Evolutionary conservation across 2,113 vertebrate species (phyloP).

Genomic region (Microtus pennsylvanicus): DNA sequence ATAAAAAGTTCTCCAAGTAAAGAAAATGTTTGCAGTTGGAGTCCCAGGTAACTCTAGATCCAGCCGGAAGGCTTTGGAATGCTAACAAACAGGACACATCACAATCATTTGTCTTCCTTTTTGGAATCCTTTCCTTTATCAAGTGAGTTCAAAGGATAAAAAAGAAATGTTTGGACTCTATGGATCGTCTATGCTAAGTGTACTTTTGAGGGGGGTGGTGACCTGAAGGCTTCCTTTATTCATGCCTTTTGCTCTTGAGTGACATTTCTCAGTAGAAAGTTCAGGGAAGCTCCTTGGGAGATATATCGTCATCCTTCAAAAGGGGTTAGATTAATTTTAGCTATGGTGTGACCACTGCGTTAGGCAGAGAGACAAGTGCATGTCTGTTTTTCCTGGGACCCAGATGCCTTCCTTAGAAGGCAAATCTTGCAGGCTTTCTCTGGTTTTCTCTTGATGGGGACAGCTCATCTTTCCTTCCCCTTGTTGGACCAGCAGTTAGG

Average conservation of each 20-base stretch:
- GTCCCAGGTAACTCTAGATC: background rate
- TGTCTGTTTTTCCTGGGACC: background rate
- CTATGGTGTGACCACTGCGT: background rate
- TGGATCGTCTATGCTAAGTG: background rate
- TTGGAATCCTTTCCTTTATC: conserved; percentile 35
- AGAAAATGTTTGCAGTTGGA: background rate
- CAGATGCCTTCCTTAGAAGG: background rate
- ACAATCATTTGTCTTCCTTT: background rate
- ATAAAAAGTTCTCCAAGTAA: background rate
- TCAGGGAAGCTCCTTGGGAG: background rate
- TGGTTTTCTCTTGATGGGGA: background rate
- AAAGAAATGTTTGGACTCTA: background rate
- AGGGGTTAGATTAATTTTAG: background rate
- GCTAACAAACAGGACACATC: background rate
- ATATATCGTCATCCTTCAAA: background rate
- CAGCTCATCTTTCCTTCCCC: background rate
- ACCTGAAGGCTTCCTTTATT: background rate
- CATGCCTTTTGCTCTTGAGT: background rate
- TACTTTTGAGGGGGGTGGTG: background rate
- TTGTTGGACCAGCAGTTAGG: background rate
- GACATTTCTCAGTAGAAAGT: background rate
- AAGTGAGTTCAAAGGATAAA: conserved; percentile 8
- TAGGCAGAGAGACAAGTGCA: background rate
- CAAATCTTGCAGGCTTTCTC: background rate
- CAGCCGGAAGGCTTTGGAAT: background rate